These are phyloP conservation scores for Ascaphus truei DNA, from an alignment of 2,113 vertebrate genomes.

Conservation along the genomic window DNA sequence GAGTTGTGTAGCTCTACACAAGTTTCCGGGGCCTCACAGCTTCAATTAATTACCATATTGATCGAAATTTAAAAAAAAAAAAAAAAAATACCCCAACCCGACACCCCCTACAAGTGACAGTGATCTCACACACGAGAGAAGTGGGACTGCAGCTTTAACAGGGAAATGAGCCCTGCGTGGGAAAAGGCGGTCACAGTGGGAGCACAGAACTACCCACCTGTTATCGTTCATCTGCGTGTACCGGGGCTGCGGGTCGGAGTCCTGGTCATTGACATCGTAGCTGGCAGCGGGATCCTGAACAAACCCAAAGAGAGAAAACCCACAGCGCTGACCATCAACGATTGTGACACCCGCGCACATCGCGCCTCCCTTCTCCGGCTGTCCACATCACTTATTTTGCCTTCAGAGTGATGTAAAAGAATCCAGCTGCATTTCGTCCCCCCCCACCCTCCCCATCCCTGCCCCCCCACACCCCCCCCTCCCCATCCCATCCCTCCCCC, in stretches of 20 bases:
- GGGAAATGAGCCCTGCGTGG: too few relatives aligned
- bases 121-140: too few relatives aligned
- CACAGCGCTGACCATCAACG: background rate
- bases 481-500: conserved; percentile 8
- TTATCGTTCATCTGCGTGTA: conserved; percentile 97
- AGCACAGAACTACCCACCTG: conserved; percentile 62
- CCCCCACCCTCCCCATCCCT: background rate
- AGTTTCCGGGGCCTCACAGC: too few relatives aligned
- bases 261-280: conserved; percentile 94
- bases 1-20: too few relatives aligned
- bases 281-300: conserved; percentile 85
- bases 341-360: conserved; percentile 3
- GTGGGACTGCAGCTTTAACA: too few relatives aligned
- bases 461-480: background rate
- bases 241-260: conserved; percentile 90
- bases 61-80: too few relatives aligned
- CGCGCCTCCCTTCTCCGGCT: background rate
- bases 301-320: background rate
- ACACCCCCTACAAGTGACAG: too few relatives aligned
- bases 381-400: conserved; percentile 11
- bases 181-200: too few relatives aligned
- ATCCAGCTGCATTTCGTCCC: conserved; percentile 15
- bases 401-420: background rate
- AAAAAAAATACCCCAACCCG: too few relatives aligned
- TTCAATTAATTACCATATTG: too few relatives aligned